phyloP scores from a whole-genome alignment of 2,113 vertebrate species.

The Lepidothrix coronata region DNA sequence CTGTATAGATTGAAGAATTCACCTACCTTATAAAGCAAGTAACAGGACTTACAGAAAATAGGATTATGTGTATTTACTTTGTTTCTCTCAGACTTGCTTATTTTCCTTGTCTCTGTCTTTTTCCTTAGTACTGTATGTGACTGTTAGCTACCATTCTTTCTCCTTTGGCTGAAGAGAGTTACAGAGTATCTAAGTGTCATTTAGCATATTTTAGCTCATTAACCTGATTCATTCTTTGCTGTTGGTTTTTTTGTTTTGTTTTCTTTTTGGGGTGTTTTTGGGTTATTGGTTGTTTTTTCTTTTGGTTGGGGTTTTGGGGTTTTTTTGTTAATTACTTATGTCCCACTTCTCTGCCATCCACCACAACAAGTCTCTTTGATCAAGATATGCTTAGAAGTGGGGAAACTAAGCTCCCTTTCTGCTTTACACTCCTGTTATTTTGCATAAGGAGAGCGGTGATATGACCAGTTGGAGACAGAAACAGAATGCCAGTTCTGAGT shows the following conservation, averaged over 20 bases:
- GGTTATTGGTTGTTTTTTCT: too few species aligned
- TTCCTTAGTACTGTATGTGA: not conserved
- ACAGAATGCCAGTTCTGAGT: not conserved
- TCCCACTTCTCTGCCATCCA: not conserved
- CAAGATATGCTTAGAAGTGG: not conserved
- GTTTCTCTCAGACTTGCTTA: not conserved
- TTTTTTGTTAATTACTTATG: not conserved
- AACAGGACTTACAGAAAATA: not conserved
- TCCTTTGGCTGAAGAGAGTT: not conserved
- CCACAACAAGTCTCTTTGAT: not conserved
- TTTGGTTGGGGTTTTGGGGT: too few species aligned
- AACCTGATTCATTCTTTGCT: not conserved
- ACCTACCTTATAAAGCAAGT: not conserved
- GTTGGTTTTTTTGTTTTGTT: not conserved
- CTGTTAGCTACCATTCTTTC: not conserved
- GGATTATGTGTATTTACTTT: not conserved
- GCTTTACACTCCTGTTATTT: not conserved
- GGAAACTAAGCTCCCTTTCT: not conserved
- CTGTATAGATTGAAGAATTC: accelerated
- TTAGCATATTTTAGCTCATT: not conserved
- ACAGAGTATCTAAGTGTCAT: not conserved
- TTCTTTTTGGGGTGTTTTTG: too few species aligned
- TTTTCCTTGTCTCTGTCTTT: not conserved
- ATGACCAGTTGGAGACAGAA: not conserved
- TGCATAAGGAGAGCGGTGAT: not conserved